Base-by-base conservation (phyloP, 2,888 invertebrate species). In the Rhaphigaster nebulosa region DNA sequence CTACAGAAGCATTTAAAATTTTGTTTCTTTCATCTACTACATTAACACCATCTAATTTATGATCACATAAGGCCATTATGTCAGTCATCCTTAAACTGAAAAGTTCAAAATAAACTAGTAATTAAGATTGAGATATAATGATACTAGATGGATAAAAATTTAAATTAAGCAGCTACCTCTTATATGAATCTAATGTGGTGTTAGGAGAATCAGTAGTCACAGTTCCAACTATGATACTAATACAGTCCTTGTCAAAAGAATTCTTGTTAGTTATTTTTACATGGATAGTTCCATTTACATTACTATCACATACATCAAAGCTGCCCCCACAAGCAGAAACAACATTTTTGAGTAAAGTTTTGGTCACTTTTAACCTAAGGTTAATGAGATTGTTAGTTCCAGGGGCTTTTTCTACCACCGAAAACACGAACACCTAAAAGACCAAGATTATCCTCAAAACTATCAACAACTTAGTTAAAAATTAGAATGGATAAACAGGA, bases 1-100 rank as follows among this genome's bases (percentile, higher is more conserved):
- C 95, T 0, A 95, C 95, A 0, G 96, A 95, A 0, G 96, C 96
- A 92, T 95, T 94, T 2, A 96, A 96, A 4, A 97, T 93, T 91
- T 95, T 95, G 26, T 94, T 92, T 92, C 96, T 94, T 91, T 96
- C 94, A 80, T 95, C 94, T 88, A 87, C 12, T 52, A 20, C 20
- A 70, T 54, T 38, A 54, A 76, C 89, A 18, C 41, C 41, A 23
- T 91, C 91, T 80, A 90, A 80, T 56, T 91, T 91, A 52, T 91
- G 65, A 41, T 90, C 90, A 87, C 90, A 89, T 89, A 91, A 89
- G 2, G 41, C 41, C 34, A 34, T 54, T 84, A 91, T 91, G 29
- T 91, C 90, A n/a, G 90, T 41, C 76, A 84, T 91, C n/a, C 90
- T 60, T 23, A 84, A 45, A n/a, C 91, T 91, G 80, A 41, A 90